Conservation (phyloP, 2,888 invertebrate genomes). For the Pollenia labialis region DNA sequence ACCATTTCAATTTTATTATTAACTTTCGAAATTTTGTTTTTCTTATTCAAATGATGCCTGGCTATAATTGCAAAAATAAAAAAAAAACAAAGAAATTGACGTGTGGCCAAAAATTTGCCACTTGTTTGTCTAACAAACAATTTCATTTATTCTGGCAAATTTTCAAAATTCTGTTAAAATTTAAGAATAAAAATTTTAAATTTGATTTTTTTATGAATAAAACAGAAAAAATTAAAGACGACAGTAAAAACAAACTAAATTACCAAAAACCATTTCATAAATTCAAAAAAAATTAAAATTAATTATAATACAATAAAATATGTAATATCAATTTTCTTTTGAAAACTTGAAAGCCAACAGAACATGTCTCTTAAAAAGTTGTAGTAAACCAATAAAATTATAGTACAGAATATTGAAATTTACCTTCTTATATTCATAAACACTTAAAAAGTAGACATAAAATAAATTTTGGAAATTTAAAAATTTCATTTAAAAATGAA, state of each 20-base stretch:
- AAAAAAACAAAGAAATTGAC: slow-evolving; percentile 44
- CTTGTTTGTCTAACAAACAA: slow-evolving; percentile 73
- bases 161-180: slow-evolving; percentile 77
- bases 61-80: slow-evolving; percentile 60
- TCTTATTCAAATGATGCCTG: slow-evolving; percentile 54
- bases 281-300: background rate
- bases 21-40: slow-evolving; percentile 26
- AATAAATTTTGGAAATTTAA: no score
- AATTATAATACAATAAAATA: slow-evolving; percentile 14
- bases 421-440: no score
- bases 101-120: slow-evolving; percentile 72
- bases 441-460: no score
- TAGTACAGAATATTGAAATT: no score
- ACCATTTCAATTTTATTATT: slow-evolving; percentile 27
- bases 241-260: slow-evolving; percentile 35
- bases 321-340: background rate
- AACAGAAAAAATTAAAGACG: slow-evolving; percentile 35
- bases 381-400: no score
- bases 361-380: background rate
- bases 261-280: slow-evolving; percentile 33
- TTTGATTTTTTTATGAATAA: slow-evolving; percentile 40
- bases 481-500: no score
- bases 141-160: slow-evolving; percentile 78
- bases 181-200: slow-evolving; percentile 20
- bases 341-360: background rate